A percentile compares a stretch with the other conserved stretches of the same genome.
These are phyloP conservation scores for Oryzias melastigma DNA, from an alignment of 2,113 vertebrate genomes.

Conservation along the genomic window DNA sequence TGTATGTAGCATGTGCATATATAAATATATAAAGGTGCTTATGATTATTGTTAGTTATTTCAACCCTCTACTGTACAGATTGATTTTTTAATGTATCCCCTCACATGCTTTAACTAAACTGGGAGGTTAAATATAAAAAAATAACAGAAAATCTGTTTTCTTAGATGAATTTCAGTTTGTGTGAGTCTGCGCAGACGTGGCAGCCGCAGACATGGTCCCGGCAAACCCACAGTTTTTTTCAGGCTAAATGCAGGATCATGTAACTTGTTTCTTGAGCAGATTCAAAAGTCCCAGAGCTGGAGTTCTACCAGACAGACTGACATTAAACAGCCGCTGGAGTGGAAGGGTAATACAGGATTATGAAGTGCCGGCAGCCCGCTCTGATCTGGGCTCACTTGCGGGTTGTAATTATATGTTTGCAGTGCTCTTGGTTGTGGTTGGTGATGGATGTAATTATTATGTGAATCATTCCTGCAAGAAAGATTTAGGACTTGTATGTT, in stretches of 20 bases:
- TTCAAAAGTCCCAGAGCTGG: conserved; percentile 17
- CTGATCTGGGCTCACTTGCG: conserved; percentile 55
- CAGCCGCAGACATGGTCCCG: conserved; percentile 46
- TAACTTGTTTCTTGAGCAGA: conserved; percentile 27
- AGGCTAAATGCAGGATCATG: conserved; percentile 15
- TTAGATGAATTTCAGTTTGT: conserved; percentile 36
- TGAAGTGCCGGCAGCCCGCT: conserved; percentile 34
- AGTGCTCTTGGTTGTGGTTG: conserved; percentile 37
- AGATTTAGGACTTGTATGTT: conserved; percentile 17
- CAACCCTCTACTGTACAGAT: conserved; percentile 16
- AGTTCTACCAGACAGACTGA: conserved; percentile 17
- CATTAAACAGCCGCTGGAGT: conserved; percentile 18
- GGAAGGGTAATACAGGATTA: conserved; percentile 34
- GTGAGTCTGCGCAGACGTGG: conserved; percentile 48
- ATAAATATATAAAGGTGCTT: conserved; percentile 15
- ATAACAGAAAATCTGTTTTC: conserved; percentile 31
- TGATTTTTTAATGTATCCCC: conserved; percentile 12
- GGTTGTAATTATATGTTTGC: conserved; percentile 49
- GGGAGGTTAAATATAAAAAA: not conserved
- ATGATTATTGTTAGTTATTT: conserved; percentile 13
- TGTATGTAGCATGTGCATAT: not conserved
- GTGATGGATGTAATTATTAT: conserved; percentile 38
- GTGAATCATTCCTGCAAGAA: conserved; percentile 34
- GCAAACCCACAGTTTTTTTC: conserved; percentile 43
- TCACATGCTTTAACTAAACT: conserved; percentile 14